phyloP scores from a whole-genome alignment of 2,888 invertebrate genomes.

The Drosophila siamana region DNA sequence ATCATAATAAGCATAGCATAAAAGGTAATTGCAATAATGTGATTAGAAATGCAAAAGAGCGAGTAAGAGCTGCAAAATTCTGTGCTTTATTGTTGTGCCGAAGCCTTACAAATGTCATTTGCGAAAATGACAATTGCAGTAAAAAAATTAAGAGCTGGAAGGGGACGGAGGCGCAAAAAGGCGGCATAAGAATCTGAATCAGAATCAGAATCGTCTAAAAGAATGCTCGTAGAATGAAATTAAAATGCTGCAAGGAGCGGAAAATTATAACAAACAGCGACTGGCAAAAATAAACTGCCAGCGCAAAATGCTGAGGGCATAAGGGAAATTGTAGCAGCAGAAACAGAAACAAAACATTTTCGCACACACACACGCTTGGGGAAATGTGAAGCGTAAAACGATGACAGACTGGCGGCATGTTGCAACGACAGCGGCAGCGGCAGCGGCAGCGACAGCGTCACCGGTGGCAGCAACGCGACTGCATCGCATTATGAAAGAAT shows the following conservation, averaged over 20 bases:
- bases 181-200: constrained; percentile 7
- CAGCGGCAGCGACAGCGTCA: too few relatives aligned
- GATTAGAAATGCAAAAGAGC: background rate
- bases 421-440: constrained; percentile 36
- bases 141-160: background rate
- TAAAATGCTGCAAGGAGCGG: constrained; percentile 82
- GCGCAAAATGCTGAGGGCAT: constrained; percentile 64
- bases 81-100: too few relatives aligned
- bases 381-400: constrained; percentile 41
- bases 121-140: background rate
- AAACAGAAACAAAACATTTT: constrained; percentile 73
- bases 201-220: constrained; percentile 28
- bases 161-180: background rate
- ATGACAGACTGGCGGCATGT: constrained; percentile 53
- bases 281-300: constrained; percentile 45
- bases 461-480: constrained; percentile 1
- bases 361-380: constrained; percentile 26
- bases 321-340: constrained; percentile 73
- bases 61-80: background rate
- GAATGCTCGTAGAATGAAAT: constrained; percentile 77
- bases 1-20: too few relatives aligned
- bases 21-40: background rate
- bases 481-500: constrained; percentile 64
- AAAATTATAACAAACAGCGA: constrained; percentile 80
- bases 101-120: background rate